A percentile compares a stretch with the other conserved stretches of the same genome.
phyloP scores from a whole-genome alignment of 2,113 vertebrate genomes.

The Chloropsis cyanopogon region DNA sequence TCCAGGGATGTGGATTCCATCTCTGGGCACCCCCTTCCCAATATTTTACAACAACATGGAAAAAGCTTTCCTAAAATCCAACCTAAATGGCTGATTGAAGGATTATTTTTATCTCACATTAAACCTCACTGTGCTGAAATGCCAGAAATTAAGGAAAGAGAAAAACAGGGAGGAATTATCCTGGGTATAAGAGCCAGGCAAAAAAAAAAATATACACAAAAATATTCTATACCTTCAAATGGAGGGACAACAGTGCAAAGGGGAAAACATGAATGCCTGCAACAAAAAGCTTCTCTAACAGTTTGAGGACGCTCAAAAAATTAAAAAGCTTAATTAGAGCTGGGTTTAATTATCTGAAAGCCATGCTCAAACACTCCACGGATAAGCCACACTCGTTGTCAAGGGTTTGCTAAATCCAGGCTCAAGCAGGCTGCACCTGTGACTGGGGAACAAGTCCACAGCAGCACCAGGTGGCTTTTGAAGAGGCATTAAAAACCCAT shows the following conservation, averaged over 20 bases:
- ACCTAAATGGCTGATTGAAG: neutral
- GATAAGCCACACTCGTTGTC: neutral
- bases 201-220: neutral
- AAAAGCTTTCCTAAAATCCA: neutral
- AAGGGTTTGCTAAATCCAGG: neutral
- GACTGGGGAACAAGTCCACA: neutral
- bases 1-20: neutral
- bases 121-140: neutral
- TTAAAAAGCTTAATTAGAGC: neutral
- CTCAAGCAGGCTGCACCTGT: neutral
- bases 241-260: neutral
- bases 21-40: neutral
- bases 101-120: neutral
- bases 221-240: neutral
- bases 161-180: neutral
- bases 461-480: neutral
- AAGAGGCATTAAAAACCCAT: neutral
- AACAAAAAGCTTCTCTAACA: neutral
- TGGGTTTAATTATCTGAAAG: neutral
- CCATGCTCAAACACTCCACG: neutral
- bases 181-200: neutral
- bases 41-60: too few relatives aligned
- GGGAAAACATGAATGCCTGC: neutral
- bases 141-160: neutral
- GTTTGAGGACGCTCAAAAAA: neutral